phyloP scores from a whole-genome alignment of 2,888 invertebrate genomes.

The Ptilodon capucinus region DNA sequence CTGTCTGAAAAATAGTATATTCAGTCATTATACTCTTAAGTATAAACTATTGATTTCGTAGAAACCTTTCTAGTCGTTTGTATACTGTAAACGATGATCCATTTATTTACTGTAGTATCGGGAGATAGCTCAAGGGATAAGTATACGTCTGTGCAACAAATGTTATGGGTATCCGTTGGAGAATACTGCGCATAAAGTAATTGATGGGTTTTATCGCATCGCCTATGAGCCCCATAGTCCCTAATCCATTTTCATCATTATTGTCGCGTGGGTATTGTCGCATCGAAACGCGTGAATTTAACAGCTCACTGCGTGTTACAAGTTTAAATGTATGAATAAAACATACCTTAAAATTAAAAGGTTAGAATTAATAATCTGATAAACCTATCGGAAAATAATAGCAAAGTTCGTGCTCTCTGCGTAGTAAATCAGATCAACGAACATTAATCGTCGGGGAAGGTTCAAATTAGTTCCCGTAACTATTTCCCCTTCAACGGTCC shows the following conservation, averaged over 20 bases:
- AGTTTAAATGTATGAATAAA: neutral
- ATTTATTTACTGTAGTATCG: too few species aligned
- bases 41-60: too few species aligned
- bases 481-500: neutral
- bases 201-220: neutral
- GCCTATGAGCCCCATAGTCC: neutral
- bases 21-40: too few species aligned
- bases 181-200: neutral
- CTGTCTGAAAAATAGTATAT: too few species aligned
- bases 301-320: neutral
- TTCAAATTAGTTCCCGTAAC: neutral
- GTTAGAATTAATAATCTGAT: constrained; percentile 5
- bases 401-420: neutral
- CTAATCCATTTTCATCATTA: neutral
- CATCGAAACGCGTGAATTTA: neutral
- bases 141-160: neutral
- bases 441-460: neutral
- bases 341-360: neutral
- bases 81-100: neutral
- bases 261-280: neutral
- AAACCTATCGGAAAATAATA: constrained; percentile 27
- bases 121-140: neutral
- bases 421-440: neutral
- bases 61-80: too few species aligned
- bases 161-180: neutral